phyloP scores from a whole-genome alignment of 2,113 vertebrate genomes.

The Sardina pilchardus region DNA sequence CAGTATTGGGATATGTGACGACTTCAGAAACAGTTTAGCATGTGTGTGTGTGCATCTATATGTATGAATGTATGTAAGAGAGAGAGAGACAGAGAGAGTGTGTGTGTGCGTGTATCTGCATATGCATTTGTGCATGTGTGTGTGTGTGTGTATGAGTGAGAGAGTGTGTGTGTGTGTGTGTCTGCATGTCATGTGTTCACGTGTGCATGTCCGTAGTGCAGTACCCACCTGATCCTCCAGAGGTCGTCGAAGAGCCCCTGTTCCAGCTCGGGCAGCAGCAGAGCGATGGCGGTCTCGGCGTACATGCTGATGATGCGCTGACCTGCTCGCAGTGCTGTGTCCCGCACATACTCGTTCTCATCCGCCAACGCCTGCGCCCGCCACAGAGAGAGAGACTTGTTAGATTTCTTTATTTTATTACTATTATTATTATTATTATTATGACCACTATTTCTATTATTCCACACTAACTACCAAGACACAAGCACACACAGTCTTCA shows the following conservation, averaged over 20 bases:
- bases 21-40: background rate
- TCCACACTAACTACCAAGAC: too few species aligned
- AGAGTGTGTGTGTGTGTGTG: background rate
- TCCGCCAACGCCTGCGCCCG: constrained; percentile 91
- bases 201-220: background rate
- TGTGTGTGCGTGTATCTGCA: background rate
- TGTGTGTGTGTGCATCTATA: background rate
- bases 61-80: too few species aligned
- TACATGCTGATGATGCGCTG: constrained; percentile 97
- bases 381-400: background rate
- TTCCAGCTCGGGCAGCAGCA: constrained; percentile 95
- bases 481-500: too few species aligned
- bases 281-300: constrained; percentile 89
- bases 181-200: background rate
- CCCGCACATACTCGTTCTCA: constrained; percentile 96
- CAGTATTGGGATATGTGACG: too few species aligned
- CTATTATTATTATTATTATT: too few species aligned
- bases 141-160: too few species aligned
- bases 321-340: constrained; percentile 90
- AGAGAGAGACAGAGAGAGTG: too few species aligned
- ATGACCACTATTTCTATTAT: too few species aligned
- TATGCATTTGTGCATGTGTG: background rate
- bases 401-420: too few species aligned
- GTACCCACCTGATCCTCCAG: constrained; percentile 90
- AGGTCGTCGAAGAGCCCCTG: constrained; percentile 96